phyloP scores from a whole-genome alignment of 2,113 vertebrate genomes.

The Zapus hudsonius region DNA sequence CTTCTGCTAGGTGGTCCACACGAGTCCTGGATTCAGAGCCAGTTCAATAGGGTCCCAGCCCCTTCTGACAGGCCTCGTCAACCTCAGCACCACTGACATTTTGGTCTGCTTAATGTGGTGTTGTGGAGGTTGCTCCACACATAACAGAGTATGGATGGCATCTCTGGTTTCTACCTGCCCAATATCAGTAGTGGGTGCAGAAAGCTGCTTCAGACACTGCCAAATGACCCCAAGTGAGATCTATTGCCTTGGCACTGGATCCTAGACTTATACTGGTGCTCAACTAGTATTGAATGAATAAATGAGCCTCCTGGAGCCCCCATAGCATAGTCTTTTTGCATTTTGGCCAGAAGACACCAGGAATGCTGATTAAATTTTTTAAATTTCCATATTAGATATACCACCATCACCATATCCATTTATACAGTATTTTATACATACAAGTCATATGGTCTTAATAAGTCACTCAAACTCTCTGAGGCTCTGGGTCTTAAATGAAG shows the following conservation, averaged over 20 bases:
- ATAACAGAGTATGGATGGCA: background rate
- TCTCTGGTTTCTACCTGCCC: background rate
- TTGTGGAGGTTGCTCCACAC: background rate
- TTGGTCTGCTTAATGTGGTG: background rate
- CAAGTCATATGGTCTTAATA: background rate
- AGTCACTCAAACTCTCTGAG: background rate
- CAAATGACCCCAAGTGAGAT: background rate
- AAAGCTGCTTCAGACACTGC: background rate
- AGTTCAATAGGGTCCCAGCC: background rate
- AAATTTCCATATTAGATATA: background rate
- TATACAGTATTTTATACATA: background rate
- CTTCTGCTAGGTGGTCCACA: background rate
- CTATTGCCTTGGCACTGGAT: background rate
- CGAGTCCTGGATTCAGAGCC: no score
- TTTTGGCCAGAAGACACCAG: background rate
- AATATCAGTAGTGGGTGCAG: background rate
- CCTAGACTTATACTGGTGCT: background rate
- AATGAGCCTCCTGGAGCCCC: background rate
- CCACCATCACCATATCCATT: background rate
- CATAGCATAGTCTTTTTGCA: background rate
- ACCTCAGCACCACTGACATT: background rate
- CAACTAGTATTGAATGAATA: background rate
- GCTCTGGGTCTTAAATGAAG: background rate
- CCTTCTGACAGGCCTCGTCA: background rate
- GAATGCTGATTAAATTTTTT: background rate